Evolutionary conservation across 2,797 vertebrate species (phyloP), one percentile per base, ranked within the genome.

Genomic region (Leuciscus waleckii): DNA sequence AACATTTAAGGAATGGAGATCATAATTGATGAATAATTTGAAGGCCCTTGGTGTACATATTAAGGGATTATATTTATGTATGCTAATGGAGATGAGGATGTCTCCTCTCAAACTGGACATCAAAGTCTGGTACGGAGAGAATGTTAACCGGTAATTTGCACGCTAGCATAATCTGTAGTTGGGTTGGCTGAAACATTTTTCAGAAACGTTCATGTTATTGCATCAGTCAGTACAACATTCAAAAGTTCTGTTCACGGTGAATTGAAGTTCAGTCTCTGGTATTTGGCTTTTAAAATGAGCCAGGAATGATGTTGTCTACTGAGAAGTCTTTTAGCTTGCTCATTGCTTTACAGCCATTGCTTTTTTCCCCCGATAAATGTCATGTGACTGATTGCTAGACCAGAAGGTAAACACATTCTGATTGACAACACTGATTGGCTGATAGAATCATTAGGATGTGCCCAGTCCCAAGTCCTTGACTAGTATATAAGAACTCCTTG

Each of bases 41-140:
- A 49, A 90, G 90, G 89, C 74, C 90, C 90, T 90, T 79, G 90
- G 80, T 90, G 92, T 91, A 91, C 92, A 92, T 93, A 92, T 93
- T 93, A 93, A 93, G 91, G 87, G 83, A 86, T 87, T 87, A 90
- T 87, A 80, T 92, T 90, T 92, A 89, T 89, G 74, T 88, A 77
- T 90, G 35, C 63, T 93, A 94, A 92, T 88, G 82, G 86, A 85
- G 68, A 73, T 56, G 51, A 14, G 67, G 29, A 61, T 29, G 68
- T 90, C 90, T 89, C 92, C 93, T 90, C 91, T 88, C 87, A 79
- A 89, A 93, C 92, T 91, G 90, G 92, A 94, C 94, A 94, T 95
- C 93, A 95, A 95, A 95, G 94, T 87, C 80, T 85, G 89, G 77
- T 86, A 87, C 77, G 81, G 85, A 82, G 87, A 32, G 35, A 78